phyloP scores from a whole-genome alignment of 2,797 vertebrate genomes.

The Hybognathus amarus region DNA sequence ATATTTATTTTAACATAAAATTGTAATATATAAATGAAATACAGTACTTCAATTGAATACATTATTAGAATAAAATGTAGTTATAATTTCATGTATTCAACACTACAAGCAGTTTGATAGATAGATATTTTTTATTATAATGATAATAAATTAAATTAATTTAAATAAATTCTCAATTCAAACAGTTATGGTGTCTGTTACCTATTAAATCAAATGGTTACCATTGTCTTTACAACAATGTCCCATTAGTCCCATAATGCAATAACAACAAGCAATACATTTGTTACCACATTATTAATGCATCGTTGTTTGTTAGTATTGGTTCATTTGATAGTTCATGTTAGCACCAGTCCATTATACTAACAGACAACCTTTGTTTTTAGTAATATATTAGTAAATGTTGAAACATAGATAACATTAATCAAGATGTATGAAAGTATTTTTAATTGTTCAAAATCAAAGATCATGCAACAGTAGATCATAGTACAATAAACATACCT shows the following conservation, averaged over 20 bases:
- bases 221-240: not conserved
- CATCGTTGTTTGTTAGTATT: not conserved
- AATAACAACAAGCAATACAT: not conserved
- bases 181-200: not conserved
- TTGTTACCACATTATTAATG: not conserved
- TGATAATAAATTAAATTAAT: not conserved
- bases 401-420: not conserved
- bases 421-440: not conserved
- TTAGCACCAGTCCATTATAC: not conserved
- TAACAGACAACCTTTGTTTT: not conserved
- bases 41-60: no score
- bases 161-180: not conserved
- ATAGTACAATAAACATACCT: not conserved
- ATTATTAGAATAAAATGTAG: no score
- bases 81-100: not conserved
- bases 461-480: not conserved
- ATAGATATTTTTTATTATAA: not conserved
- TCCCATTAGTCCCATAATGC: not conserved
- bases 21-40: not conserved
- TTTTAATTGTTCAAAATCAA: not conserved
- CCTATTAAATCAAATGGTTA: not conserved
- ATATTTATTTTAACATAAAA: not conserved
- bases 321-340: not conserved
- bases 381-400: not conserved
- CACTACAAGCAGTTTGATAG: not conserved